These are phyloP conservation scores for Triplophysa rosa DNA, from an alignment of 2,113 vertebrate genomes.

Conservation along the genomic window DNA sequence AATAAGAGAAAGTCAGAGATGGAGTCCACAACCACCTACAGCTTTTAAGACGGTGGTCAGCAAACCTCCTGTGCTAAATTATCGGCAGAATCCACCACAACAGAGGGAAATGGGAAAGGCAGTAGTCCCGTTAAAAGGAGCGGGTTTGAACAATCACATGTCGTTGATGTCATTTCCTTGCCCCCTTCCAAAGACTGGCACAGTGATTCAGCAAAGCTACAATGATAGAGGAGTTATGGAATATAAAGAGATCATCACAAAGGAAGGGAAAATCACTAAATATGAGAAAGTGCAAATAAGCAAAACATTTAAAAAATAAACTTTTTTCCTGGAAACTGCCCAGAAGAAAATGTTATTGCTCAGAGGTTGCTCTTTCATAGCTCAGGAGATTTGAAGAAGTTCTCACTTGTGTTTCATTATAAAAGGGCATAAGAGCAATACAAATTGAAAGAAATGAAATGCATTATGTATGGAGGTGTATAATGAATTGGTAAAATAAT, in stretches of 20 bases:
- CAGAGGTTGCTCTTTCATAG: no score
- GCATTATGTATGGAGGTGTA: no score
- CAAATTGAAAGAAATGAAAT: no score
- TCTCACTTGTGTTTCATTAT: no score
- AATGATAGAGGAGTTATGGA: slow-evolving; percentile 57
- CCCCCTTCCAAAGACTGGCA: slow-evolving; percentile 37
- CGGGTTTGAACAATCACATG: neutral
- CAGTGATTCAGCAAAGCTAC: slow-evolving; percentile 46
- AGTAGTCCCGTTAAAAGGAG: neutral
- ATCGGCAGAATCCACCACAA: neutral
- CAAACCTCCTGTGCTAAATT: neutral
- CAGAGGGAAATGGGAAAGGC: slow-evolving; percentile 7
- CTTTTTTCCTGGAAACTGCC: no score
- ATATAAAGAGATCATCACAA: slow-evolving; percentile 67
- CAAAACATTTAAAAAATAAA: slow-evolving; percentile 7
- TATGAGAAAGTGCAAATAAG: slow-evolving; percentile 62
- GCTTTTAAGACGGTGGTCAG: neutral
- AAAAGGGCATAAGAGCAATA: no score
- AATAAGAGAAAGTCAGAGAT: neutral
- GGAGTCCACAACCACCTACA: neutral
- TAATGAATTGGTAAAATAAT: no score
- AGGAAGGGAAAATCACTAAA: slow-evolving; percentile 65
- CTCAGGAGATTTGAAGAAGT: no score
- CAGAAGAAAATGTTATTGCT: no score
- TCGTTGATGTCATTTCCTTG: slow-evolving; percentile 36